Conservation (phyloP, 2,797 vertebrate species). For the Melanotaenia parkinsoni region DNA sequence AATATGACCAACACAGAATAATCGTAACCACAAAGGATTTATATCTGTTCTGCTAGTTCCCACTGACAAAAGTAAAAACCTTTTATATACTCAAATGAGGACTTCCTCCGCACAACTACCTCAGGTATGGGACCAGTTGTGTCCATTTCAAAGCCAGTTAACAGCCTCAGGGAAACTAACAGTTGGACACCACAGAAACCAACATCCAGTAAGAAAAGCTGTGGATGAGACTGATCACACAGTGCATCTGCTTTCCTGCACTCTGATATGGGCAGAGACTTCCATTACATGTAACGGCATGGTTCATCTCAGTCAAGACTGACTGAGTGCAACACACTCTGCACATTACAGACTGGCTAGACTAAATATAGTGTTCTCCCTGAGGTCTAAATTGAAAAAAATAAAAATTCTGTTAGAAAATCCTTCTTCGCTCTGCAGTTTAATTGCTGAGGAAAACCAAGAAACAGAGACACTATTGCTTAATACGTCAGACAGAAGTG, state of each 20-base stretch:
- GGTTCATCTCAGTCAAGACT: slow-evolving; percentile 52
- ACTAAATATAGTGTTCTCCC: slow-evolving; percentile 66
- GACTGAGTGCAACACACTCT: slow-evolving; percentile 47
- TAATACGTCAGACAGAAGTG: slow-evolving; percentile 65
- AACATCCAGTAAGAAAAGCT: slow-evolving; percentile 60
- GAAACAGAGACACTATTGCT: slow-evolving; percentile 51
- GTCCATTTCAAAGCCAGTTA: slow-evolving; percentile 80
- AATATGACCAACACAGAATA: slow-evolving; percentile 21
- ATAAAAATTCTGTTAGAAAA: slow-evolving; percentile 44
- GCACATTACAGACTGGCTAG: slow-evolving; percentile 47
- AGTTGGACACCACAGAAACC: slow-evolving; percentile 63
- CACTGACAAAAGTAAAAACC: slow-evolving; percentile 56
- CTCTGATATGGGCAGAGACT: slow-evolving; percentile 36
- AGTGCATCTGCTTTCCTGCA: slow-evolving; percentile 65
- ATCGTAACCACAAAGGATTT: slow-evolving; percentile 25
- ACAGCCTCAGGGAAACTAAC: slow-evolving; percentile 68
- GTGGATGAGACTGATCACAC: slow-evolving; percentile 49
- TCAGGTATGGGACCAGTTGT: slow-evolving; percentile 73
- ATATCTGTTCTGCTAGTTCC: slow-evolving; percentile 42
- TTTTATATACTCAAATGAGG: slow-evolving; percentile 33
- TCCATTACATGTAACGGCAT: slow-evolving; percentile 47
- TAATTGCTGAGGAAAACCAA: slow-evolving; percentile 61
- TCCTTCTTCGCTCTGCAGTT: slow-evolving; percentile 31
- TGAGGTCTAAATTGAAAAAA: slow-evolving; percentile 55
- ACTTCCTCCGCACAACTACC: slow-evolving; percentile 55